phyloP scores from a whole-genome alignment of 2,113 vertebrate species.

The Pterophyllum scalare region DNA sequence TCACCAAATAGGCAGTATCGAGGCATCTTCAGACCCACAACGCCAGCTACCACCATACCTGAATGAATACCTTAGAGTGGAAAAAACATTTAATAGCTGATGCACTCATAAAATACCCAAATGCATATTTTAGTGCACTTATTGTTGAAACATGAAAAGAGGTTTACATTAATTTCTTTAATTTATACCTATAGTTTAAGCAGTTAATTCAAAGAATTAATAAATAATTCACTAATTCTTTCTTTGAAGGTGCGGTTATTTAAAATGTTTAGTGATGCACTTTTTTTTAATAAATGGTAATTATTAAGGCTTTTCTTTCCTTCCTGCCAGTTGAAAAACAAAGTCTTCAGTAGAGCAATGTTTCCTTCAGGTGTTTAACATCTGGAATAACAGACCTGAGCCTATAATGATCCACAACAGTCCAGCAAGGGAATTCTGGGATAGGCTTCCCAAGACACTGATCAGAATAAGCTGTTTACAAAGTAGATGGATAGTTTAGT shows the following conservation, averaged over 20 bases:
- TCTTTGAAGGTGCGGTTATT: background rate
- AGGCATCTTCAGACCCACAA: slow-evolving; percentile 82
- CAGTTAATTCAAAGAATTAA: background rate
- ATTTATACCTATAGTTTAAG: background rate
- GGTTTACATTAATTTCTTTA: background rate
- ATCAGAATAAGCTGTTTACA: background rate
- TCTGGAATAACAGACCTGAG: background rate
- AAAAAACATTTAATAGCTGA: background rate
- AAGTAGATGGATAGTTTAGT: background rate
- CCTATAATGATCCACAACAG: background rate
- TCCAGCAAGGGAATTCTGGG: background rate
- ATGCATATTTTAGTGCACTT: background rate
- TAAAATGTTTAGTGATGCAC: background rate
- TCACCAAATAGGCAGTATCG: slow-evolving; percentile 81
- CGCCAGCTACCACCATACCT: slow-evolving; percentile 81
- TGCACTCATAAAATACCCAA: background rate
- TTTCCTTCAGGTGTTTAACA: background rate
- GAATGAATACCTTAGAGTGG: slow-evolving; percentile 73
- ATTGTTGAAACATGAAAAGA: background rate
- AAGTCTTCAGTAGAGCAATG: background rate
- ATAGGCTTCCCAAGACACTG: background rate
- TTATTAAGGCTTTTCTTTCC: background rate
- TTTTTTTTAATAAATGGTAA: no score
- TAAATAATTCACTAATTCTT: background rate
- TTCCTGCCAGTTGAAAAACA: background rate